A percentile compares a stretch with the other conserved stretches of the same genome.
Conservation (phyloP, 2,888 invertebrate genomes). For the Imbricaverruca yamaguchii region DNA sequence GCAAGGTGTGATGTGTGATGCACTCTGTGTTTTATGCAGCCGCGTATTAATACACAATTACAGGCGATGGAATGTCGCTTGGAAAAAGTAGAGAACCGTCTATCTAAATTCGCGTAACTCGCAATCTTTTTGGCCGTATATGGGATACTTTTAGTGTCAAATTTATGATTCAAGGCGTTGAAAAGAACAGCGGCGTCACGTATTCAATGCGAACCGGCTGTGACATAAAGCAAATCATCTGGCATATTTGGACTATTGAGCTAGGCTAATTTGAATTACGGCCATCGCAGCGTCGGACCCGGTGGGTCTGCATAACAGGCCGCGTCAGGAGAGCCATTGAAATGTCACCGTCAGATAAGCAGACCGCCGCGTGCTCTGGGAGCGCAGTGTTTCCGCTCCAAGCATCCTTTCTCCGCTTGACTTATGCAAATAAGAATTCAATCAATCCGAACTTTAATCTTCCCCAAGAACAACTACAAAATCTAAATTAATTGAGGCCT, state of each 20-base stretch:
- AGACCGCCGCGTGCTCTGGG: neutral
- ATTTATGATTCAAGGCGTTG: too few species aligned
- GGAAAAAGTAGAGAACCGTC: too few species aligned
- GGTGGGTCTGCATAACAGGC: neutral
- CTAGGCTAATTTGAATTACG: neutral
- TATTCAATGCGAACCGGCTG: neutral
- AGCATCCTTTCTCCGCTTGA: conserved; percentile 8
- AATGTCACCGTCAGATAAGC: neutral
- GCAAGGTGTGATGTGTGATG: too few species aligned
- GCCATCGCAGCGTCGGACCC: neutral
- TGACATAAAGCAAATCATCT: neutral
- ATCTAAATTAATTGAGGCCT: conserved; percentile 18
- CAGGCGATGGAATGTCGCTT: too few species aligned
- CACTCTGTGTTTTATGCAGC: too few species aligned
- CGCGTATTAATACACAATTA: too few species aligned
- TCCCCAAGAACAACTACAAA: conserved; percentile 15
- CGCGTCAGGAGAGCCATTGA: neutral
- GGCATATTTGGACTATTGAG: neutral
- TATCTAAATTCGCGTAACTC: too few species aligned
- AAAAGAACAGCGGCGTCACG: too few species aligned
- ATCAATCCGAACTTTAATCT: conserved; percentile 18
- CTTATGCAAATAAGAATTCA: conserved; percentile 19
- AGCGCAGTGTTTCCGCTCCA: neutral
- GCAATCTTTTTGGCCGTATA: too few species aligned
- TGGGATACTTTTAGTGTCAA: too few species aligned